Conservation (phyloP, 2,888 invertebrate species). For the Acleris emargana region DNA sequence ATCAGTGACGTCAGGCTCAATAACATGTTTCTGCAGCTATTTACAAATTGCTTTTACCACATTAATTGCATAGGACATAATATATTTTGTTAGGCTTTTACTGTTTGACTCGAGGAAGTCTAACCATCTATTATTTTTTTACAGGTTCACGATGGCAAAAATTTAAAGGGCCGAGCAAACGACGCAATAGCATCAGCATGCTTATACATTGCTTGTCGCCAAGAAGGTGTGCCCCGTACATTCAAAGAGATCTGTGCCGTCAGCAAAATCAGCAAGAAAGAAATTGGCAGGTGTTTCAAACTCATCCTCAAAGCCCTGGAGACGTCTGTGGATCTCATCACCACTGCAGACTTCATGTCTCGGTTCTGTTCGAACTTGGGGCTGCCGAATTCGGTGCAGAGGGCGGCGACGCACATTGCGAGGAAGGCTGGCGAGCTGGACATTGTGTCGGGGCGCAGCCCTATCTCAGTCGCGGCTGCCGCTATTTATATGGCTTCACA, state of each 20-base stretch:
- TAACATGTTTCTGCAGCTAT: background rate
- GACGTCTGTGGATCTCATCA: slow-evolving; percentile 98
- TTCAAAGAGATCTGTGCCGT: slow-evolving; percentile 99
- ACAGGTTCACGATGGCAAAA: slow-evolving; percentile 96
- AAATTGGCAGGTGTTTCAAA: slow-evolving; percentile 99
- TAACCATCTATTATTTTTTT: slow-evolving; percentile 27
- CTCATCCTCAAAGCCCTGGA: slow-evolving; percentile 97
- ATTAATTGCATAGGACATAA: background rate
- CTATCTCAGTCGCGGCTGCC: slow-evolving; percentile 99
- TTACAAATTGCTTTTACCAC: background rate
- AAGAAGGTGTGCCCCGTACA: slow-evolving; percentile 99
- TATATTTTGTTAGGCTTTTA: background rate
- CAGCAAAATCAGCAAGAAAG: slow-evolving; percentile 99
- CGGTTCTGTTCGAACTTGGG: slow-evolving; percentile 98
- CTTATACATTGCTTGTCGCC: slow-evolving; percentile 98
- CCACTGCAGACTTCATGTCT: slow-evolving; percentile 99
- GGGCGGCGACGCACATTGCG: slow-evolving; percentile 98
- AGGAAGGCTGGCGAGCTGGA: slow-evolving; percentile 98
- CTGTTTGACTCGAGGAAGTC: background rate
- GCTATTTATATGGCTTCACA: slow-evolving; percentile 99
- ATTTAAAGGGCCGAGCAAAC: slow-evolving; percentile 96
- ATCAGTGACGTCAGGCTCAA: background rate
- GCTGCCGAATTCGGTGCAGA: slow-evolving; percentile 93
- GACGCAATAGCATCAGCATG: slow-evolving; percentile 99
- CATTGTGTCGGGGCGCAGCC: slow-evolving; percentile 98